These are phyloP conservation scores for Saturnia japonica DNA, from an alignment of 2,888 invertebrate species.

Conservation along the genomic window DNA sequence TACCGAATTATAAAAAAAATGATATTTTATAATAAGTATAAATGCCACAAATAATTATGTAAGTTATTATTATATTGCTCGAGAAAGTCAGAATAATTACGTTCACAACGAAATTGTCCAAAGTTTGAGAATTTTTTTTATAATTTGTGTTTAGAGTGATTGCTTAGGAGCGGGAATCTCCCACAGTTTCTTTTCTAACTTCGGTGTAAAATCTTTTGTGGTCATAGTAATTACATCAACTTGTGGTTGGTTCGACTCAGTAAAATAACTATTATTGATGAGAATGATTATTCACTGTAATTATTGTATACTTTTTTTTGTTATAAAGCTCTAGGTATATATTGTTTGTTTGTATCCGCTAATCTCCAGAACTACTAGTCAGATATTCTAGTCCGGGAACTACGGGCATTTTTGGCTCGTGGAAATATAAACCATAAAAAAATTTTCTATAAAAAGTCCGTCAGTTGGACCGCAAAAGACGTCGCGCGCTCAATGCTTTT, in stretches of 20 bases:
- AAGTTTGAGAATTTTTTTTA: background rate
- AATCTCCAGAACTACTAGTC: no score
- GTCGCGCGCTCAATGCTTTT: no score
- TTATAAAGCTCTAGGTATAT: no score
- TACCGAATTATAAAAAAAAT: background rate
- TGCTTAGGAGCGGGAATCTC: background rate
- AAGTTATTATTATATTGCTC: background rate
- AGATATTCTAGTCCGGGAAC: no score
- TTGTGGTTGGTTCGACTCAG: no score
- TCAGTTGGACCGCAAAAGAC: no score
- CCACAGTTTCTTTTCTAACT: background rate
- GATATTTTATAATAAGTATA: background rate
- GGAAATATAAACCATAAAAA: no score
- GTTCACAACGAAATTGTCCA: background rate
- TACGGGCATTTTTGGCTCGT: no score
- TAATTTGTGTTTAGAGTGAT: slow-evolving; percentile 2
- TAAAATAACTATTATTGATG: no score
- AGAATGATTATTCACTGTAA: background rate
- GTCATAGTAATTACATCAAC: background rate
- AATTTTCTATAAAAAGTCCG: no score
- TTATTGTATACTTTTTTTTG: no score
- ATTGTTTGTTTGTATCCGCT: no score
- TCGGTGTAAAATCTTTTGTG: background rate
- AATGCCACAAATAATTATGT: background rate
- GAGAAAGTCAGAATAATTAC: background rate